Base-by-base conservation (phyloP, 2,113 vertebrate species). In the Sinocyclocheilus anshuiensis region DNA sequence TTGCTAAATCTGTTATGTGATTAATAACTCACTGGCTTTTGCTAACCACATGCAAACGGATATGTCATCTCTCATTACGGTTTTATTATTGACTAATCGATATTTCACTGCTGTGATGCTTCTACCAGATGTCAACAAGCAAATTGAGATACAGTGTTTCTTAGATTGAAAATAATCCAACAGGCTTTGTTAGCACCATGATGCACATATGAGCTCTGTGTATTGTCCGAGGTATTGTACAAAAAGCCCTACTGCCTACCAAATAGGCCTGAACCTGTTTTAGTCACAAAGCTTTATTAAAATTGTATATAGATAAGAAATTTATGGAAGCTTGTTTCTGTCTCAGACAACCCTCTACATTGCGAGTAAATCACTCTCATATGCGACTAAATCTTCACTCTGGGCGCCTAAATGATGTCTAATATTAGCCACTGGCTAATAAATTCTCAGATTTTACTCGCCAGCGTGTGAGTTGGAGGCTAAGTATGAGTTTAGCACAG, bases 1-100 rank as follows among this genome's bases (percentile, higher is more conserved):
- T 91, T 39, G 26, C 61, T 85, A 76, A 84, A 69, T 86, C 83
- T 85, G 61, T 39, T n/a, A 81, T 76, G 57, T 61, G 76, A 88
- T 85, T 83, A 89, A 88, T 86, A 89, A 88, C 59, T 71, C 33
- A 11, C 74, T 78, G 3, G 59, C 50, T 59, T 78, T 82, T 65
- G 65, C 78, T 59, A 67, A 81, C 72, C 57, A 33, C 59, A 84
- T 85, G 81, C 82, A 80, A 88, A 87, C 29, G 57, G 39, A 86
- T 77, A 65, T 36, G 71, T 76, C 86, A 45, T 81, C 33, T 85
- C 74, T 83, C 81, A 88, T 88, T 71, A 77, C 15, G 1, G 16
- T 48, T 76, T 81, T 71, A 87, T 61, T 86, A 61, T 67, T 11
- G 69, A 81, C 59, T 87, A 84, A 87, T 86, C 83, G 50, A 81